phyloP scores from a whole-genome alignment of 2,888 invertebrate genomes.

The Erynnis tages region DNA sequence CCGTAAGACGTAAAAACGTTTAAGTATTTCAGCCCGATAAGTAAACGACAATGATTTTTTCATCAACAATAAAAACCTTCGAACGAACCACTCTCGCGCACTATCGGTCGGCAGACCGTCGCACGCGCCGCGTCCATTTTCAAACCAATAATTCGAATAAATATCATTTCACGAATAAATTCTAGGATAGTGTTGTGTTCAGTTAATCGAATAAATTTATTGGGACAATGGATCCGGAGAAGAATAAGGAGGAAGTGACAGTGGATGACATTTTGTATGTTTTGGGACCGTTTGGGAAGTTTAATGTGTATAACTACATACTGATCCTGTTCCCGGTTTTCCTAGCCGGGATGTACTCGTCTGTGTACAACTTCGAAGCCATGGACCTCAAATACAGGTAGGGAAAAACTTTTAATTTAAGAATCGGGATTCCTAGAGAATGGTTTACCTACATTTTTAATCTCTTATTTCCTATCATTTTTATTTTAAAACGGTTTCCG shows the following conservation, averaged over 20 bases:
- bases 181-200: conserved; percentile 23
- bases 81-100: conserved; percentile 48
- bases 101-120: conserved; percentile 49
- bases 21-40: conserved; percentile 38
- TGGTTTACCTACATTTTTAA: too few relatives aligned
- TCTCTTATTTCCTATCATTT: too few relatives aligned
- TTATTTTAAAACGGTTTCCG: too few relatives aligned
- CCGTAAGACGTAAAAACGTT: conserved; percentile 23
- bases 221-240: conserved; percentile 65
- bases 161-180: conserved; percentile 27
- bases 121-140: conserved; percentile 37
- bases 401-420: conserved; percentile 30
- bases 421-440: too few relatives aligned
- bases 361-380: conserved; percentile 73
- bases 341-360: conserved; percentile 70
- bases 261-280: conserved; percentile 70
- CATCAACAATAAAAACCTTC: conserved; percentile 62
- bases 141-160: conserved; percentile 36
- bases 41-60: conserved; percentile 46
- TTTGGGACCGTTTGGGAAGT: conserved; percentile 66
- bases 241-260: conserved; percentile 61
- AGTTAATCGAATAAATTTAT: conserved; percentile 21
- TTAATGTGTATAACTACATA: conserved; percentile 62
- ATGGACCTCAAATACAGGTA: conserved; percentile 73
- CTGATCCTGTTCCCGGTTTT: conserved; percentile 69